A percentile compares a stretch with the other conserved stretches of the same genome.
phyloP scores from a whole-genome alignment of 1,140 invertebrate genomes.

The Bombus confusus region DNA sequence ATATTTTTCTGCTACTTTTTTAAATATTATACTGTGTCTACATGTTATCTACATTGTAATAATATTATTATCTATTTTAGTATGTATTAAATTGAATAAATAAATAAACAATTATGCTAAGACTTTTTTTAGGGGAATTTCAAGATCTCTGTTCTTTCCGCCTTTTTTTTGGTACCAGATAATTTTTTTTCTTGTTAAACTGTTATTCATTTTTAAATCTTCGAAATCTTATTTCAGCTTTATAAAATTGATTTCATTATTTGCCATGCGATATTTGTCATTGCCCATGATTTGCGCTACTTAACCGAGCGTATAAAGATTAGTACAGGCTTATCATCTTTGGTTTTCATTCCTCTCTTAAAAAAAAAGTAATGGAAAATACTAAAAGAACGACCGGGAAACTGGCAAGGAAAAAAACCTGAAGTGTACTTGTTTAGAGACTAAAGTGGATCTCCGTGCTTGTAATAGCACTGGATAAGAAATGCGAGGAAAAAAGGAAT shows the following conservation, averaged over 20 bases:
- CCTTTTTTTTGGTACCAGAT: not conserved
- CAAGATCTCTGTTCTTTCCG: not conserved
- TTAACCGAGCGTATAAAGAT: not conserved
- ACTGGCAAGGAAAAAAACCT: conserved; percentile 24
- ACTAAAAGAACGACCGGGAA: conserved; percentile 15
- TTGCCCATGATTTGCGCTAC: too few species aligned
- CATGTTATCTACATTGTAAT: not conserved
- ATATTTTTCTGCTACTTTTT: not conserved
- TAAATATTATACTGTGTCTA: not conserved
- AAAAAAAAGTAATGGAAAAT: conserved; percentile 11
- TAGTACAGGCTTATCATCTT: not conserved
- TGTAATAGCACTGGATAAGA: conserved; percentile 37
- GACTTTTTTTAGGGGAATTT: not conserved
- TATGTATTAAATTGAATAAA: conserved; percentile 23
- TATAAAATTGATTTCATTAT: too few species aligned
- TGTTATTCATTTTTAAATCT: not conserved
- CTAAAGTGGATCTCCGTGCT: conserved; percentile 50
- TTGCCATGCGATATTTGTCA: too few species aligned
- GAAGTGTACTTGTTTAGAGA: conserved; percentile 50
- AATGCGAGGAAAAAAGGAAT: conserved; percentile 26
- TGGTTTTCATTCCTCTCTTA: not conserved
- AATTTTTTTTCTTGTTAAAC: not conserved
- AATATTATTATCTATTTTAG: not conserved
- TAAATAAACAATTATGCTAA: not conserved
- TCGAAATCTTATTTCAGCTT: not conserved